Evolutionary conservation across 2,797 vertebrate species (phyloP).

Genomic region (Cynodonichthys magdalenae): DNA sequence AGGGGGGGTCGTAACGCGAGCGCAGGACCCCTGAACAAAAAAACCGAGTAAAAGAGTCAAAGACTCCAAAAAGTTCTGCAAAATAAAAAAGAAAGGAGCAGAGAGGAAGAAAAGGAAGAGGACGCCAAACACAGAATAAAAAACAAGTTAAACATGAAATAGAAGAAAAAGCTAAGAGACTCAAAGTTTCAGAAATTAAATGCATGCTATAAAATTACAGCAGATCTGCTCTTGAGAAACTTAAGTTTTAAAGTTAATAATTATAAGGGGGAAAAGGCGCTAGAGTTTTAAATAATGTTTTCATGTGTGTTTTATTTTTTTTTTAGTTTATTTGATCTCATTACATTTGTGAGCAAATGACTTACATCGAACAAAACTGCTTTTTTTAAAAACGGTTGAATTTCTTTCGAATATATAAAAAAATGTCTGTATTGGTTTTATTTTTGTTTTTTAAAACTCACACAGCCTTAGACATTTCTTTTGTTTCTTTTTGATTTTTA

Average conservation of each 20-base stretch:
- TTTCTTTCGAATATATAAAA: constrained; percentile 77
- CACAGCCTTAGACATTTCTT: constrained; percentile 82
- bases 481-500: constrained; percentile 74
- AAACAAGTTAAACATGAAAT: constrained; percentile 76
- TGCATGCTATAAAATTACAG: constrained; percentile 86
- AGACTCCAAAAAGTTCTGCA: constrained; percentile 72
- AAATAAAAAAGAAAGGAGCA: constrained; percentile 70
- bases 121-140: constrained; percentile 74
- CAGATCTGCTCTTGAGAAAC: constrained; percentile 83
- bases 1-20: constrained; percentile 50
- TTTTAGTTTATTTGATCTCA: constrained; percentile 61
- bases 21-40: constrained; percentile 50
- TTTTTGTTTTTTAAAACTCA: constrained; percentile 79
- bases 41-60: constrained; percentile 50
- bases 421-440: constrained; percentile 75
- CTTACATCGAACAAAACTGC: constrained; percentile 72
- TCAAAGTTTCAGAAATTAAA: constrained; percentile 82
- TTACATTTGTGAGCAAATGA: constrained; percentile 76
- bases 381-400: constrained; percentile 69
- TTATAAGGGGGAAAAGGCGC: constrained; percentile 73
- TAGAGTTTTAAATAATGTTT: constrained; percentile 79
- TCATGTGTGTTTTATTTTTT: constrained; percentile 73
- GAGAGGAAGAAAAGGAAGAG: constrained; percentile 79
- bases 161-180: constrained; percentile 79
- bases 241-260: constrained; percentile 83